Conservation (phyloP, 2,888 invertebrate species). For the Glaucopsyche alexis region DNA sequence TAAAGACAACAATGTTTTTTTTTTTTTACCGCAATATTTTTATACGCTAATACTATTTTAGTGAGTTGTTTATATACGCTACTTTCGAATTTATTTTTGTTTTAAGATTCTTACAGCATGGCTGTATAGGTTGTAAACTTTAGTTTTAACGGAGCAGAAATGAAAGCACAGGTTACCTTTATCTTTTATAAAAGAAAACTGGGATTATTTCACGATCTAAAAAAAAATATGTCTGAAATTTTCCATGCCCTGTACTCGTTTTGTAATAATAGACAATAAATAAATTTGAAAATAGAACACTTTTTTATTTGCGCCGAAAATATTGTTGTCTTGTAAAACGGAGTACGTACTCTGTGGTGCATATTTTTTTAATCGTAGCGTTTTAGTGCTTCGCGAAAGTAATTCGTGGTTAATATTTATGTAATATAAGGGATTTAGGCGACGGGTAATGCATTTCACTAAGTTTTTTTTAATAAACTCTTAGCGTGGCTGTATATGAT, state of each 20-base stretch:
- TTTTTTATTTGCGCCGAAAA: constrained; percentile 32
- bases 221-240: constrained; percentile 22
- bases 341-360: constrained; percentile 44
- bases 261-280: constrained; percentile 22
- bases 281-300: constrained; percentile 23
- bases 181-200: background rate
- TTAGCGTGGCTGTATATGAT: constrained; percentile 42
- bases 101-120: constrained; percentile 17
- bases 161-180: constrained; percentile 4
- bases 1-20: constrained; percentile 43
- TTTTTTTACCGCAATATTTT: constrained; percentile 30
- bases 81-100: constrained; percentile 22
- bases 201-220: background rate
- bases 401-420: constrained; percentile 40
- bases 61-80: background rate
- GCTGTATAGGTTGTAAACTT: constrained; percentile 16
- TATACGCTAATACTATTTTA: background rate
- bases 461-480: constrained; percentile 45
- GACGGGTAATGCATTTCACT: constrained; percentile 58
- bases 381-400: constrained; percentile 38
- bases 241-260: constrained; percentile 28
- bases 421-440: constrained; percentile 46
- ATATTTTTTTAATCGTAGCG: constrained; percentile 42
- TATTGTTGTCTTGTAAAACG: constrained; percentile 44
- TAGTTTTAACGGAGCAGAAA: background rate